These are phyloP conservation scores for Ophiodon elongatus DNA, from an alignment of 2,113 vertebrate genomes.

Conservation along the genomic window DNA sequence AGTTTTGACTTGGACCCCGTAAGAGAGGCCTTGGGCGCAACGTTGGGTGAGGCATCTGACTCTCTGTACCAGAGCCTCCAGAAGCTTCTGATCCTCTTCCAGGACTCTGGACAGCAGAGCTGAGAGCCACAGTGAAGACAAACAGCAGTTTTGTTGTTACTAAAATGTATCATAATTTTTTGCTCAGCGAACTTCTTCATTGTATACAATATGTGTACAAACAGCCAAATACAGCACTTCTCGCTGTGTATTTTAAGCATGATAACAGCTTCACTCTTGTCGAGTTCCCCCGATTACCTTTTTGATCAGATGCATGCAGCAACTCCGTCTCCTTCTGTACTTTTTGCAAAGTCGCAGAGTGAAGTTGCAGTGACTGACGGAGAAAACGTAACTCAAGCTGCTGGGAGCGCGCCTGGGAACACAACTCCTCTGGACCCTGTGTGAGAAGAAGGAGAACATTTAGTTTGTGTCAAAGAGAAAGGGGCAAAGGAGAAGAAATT, in stretches of 20 bases:
- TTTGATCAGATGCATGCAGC: conserved; percentile 75
- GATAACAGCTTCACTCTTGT: not conserved
- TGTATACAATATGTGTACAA: not conserved
- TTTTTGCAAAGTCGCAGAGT: conserved; percentile 61
- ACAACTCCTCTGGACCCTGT: conserved; percentile 85
- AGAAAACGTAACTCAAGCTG: conserved; percentile 79
- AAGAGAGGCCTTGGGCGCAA: conserved; percentile 75
- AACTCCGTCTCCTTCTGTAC: conserved; percentile 62
- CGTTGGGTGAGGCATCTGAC: conserved; percentile 70
- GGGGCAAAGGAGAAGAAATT: not conserved
- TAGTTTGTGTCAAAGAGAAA: not conserved
- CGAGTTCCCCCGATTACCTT: conserved; percentile 71
- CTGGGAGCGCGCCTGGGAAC: conserved; percentile 64
- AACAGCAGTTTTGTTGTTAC: not conserved
- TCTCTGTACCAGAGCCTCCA: conserved; percentile 76
- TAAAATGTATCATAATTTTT: not conserved
- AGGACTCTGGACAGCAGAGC: conserved; percentile 77
- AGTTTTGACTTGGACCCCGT: conserved; percentile 74
- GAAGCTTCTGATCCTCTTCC: conserved; percentile 79
- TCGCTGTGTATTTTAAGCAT: not conserved
- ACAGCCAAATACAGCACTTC: not conserved
- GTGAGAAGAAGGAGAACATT: not conserved
- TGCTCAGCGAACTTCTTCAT: not conserved
- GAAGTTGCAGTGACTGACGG: conserved; percentile 69
- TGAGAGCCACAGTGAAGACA: conserved; percentile 41